phyloP scores from a whole-genome alignment of 2,113 vertebrate species.

The Cairina moschata region DNA sequence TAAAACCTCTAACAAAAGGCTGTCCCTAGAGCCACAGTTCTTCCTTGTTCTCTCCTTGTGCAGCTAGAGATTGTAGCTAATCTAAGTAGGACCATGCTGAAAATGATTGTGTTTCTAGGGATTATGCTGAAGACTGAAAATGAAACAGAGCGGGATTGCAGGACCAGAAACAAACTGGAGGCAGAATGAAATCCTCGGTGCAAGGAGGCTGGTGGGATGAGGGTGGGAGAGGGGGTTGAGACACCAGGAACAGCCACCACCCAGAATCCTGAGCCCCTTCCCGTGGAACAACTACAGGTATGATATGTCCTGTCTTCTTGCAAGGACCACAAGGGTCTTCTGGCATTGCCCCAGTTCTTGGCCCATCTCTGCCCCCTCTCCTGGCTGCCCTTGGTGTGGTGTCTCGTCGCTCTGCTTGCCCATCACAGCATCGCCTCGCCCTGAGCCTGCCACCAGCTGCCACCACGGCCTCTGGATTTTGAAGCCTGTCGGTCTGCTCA shows the following conservation, averaged over 20 bases:
- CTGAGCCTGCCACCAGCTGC: background rate
- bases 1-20: background rate
- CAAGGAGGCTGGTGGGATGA: background rate
- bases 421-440: accelerated
- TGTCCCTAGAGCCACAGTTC: background rate
- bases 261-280: background rate
- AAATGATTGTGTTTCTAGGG: background rate
- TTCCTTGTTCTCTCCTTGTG: background rate
- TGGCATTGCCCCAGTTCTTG: accelerated
- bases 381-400: background rate
- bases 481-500: background rate
- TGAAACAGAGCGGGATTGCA: background rate
- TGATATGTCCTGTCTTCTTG: background rate
- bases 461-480: accelerated
- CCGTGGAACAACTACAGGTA: accelerated
- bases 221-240: background rate
- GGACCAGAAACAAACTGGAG: background rate
- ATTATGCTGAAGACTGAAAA: background rate
- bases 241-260: background rate
- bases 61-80: conserved; percentile 11
- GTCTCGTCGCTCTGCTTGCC: background rate
- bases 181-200: background rate
- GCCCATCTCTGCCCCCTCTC: background rate
- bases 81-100: background rate
- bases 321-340: background rate